Base-by-base conservation (phyloP, 2,113 vertebrate species). In the Paedocypris sp. region DNA sequence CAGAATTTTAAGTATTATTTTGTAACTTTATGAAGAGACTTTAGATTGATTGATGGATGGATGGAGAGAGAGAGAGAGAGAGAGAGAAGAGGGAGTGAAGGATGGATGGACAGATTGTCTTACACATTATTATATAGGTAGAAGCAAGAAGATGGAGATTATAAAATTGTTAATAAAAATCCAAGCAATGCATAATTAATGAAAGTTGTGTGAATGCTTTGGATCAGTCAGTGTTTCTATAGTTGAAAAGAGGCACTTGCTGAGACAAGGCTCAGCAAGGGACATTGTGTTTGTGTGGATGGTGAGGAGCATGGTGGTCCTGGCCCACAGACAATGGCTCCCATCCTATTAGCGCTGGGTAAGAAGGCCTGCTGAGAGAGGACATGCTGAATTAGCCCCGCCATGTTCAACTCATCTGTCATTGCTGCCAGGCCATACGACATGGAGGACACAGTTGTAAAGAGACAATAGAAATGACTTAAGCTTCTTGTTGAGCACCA, bases 291-390 rank as follows among this genome's bases (percentile, higher is more conserved):
- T 58, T 18, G 49, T 16, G 29, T 53, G 66, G 31, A 43, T 43
- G 58, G 15, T 59, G 61, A 57, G 26, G 12, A 67, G 18, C 64
- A 32, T 47, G 71, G 71, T 67, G 62, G 62, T 69, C 70, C 32
- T 52, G 56, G 58, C 66, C 57, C 19, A 51, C 23, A 69, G 71
- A 79, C 76, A 77, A 74, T 64, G 42, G 32, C 45, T 69, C 22
- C 53, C 42, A 25, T 64, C 48, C 42, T 61, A 60, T 57, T 23
- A 43, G 56, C 38, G 32, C 32, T 22, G 46, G 15, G 38, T 32
- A 59, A 52, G 49, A 22, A 31, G 38, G 25, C 49, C 47, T 53
- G 46, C 32, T 50, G 57, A 50, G 15, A 52, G 54, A 63, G 62
- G 49, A 70, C 49, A 61, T 50, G 50, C 57, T 51, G 57, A 36